Conservation (phyloP, 2,797 vertebrate genomes). For the Sciurus carolinensis region DNA sequence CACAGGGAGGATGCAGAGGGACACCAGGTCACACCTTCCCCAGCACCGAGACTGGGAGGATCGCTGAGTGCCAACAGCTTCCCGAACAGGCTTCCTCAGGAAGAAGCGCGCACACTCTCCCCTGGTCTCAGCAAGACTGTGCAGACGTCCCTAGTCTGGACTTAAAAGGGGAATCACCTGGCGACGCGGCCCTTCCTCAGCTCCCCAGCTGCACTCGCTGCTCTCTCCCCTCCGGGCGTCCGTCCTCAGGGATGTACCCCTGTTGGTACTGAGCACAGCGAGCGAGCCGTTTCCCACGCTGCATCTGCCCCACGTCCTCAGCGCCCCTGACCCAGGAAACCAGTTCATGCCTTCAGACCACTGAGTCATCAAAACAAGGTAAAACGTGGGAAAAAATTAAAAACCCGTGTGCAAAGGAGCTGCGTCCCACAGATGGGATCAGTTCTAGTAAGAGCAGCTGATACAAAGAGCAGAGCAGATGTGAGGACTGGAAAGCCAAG, state of each 20-base stretch:
- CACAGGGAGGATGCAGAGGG: too few species aligned
- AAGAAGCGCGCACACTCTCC: background rate
- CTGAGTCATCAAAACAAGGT: background rate
- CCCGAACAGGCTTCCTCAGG: background rate
- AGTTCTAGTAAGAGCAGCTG: background rate
- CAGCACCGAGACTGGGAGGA: background rate
- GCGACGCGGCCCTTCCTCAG: background rate
- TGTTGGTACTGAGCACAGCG: background rate
- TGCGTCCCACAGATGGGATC: background rate
- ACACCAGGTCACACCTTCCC: background rate
- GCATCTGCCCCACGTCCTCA: background rate
- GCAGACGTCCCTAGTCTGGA: background rate
- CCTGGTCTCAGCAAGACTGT: background rate
- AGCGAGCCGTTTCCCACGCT: background rate
- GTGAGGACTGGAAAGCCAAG: background rate
- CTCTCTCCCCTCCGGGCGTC: background rate
- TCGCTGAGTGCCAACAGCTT: background rate
- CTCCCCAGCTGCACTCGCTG: background rate
- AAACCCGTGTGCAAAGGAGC: background rate
- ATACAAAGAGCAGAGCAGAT: background rate
- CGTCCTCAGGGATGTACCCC: background rate
- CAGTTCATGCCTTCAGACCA: conserved; percentile 36
- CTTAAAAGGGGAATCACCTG: background rate
- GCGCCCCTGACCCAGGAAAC: background rate
- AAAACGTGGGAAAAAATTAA: background rate